Percentiles rank a stretch among this genome's conserved stretches.
Evolutionary conservation across 2,113 vertebrate species (phyloP).

Genomic region (Passer montanus): DNA sequence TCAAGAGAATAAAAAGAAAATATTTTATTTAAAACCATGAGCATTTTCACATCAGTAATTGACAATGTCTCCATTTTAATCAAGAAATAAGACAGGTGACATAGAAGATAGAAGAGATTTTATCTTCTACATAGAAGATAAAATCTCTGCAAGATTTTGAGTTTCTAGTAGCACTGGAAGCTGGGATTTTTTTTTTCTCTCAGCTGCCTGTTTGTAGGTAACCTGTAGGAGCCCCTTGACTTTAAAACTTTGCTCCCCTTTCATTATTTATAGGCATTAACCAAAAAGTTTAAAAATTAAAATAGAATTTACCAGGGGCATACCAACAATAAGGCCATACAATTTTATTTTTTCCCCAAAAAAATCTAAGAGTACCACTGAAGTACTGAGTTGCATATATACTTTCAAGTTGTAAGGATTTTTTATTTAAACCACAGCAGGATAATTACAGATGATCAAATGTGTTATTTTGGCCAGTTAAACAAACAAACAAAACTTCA

Average conservation of each 20-base stretch:
- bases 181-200: not conserved
- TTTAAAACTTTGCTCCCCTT: not conserved
- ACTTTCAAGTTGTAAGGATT: not conserved
- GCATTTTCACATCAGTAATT: not conserved
- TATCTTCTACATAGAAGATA: not conserved
- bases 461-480: not conserved
- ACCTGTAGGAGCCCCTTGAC: not conserved
- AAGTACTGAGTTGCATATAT: not conserved
- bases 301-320: not conserved
- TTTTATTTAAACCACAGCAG: not conserved
- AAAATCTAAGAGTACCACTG: not conserved
- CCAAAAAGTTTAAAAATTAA: not conserved
- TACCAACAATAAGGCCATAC: not conserved
- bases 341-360: no score
- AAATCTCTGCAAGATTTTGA: not conserved
- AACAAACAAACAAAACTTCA: not conserved
- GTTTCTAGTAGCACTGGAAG: not conserved
- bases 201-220: not conserved
- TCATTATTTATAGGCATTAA: not conserved
- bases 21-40: not conserved
- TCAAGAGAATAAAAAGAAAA: not conserved
- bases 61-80: not conserved
- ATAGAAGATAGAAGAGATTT: no score
- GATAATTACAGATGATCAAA: not conserved
- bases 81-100: not conserved